Conservation (phyloP, 2,888 invertebrate genomes). For the Dexiosoma caninum region DNA sequence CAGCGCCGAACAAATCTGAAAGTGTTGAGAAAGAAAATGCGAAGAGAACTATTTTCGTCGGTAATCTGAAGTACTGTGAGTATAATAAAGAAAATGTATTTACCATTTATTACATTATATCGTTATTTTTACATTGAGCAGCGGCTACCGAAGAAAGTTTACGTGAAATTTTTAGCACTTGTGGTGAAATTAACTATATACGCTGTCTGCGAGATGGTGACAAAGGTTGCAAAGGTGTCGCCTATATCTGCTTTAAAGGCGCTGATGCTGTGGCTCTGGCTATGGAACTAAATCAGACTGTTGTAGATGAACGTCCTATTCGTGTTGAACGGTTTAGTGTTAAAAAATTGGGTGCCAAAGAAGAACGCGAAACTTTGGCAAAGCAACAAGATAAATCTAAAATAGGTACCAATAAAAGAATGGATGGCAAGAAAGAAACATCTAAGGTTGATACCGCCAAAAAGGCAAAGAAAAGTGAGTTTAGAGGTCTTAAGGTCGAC, state of each 20-base stretch:
- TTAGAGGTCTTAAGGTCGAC: conserved; percentile 73
- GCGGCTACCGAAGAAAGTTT: conserved; percentile 75
- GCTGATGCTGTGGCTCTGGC: conserved; percentile 75
- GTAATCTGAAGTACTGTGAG: conserved; percentile 76
- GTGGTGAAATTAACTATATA: conserved; percentile 76
- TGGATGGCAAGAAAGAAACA: conserved; percentile 66
- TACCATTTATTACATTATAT: neutral
- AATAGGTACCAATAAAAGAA: conserved; percentile 60
- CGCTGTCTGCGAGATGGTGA: conserved; percentile 72
- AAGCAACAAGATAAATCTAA: conserved; percentile 28
- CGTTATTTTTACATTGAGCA: conserved; percentile 53
- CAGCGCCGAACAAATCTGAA: conserved; percentile 59
- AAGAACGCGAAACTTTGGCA: conserved; percentile 66
- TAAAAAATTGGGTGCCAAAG: conserved; percentile 72
- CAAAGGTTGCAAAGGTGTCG: conserved; percentile 76
- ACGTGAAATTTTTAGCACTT: conserved; percentile 74
- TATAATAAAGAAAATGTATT: too few species aligned
- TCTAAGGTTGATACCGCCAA: conserved; percentile 22
- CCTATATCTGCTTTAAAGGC: conserved; percentile 75
- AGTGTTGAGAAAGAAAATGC: conserved; percentile 60
- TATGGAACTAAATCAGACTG: conserved; percentile 74
- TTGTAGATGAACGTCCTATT: conserved; percentile 76
- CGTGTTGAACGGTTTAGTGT: conserved; percentile 73
- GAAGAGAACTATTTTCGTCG: conserved; percentile 75
- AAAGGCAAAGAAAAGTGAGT: conserved; percentile 73